phyloP scores from a whole-genome alignment of 2,888 invertebrate species.

The Noctua comes region DNA sequence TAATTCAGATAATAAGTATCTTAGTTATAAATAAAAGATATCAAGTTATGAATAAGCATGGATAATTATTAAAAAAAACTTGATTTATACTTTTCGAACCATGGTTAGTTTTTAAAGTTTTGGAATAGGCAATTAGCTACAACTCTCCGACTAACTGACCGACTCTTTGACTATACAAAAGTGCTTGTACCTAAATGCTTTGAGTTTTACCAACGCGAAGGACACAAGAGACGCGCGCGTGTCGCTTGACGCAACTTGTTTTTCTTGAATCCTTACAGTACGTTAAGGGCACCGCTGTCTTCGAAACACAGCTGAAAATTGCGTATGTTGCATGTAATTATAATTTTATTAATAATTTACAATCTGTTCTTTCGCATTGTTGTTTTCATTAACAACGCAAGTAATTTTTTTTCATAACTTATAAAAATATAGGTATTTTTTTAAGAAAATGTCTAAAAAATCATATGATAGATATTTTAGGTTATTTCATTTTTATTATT shows the following conservation, averaged over 20 bases:
- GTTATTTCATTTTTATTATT: not conserved
- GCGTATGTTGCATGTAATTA: not conserved
- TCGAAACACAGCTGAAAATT: constrained; percentile 22
- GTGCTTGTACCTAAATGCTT: not conserved
- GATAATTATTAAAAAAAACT: no score
- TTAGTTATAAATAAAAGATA: no score
- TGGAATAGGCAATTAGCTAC: no score
- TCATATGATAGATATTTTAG: not conserved
- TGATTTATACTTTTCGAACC: no score
- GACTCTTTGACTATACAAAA: no score
- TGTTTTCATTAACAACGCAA: not conserved
- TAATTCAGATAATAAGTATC: no score
- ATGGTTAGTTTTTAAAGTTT: no score
- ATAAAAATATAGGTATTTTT: not conserved
- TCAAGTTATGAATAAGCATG: not conserved
- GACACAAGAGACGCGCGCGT: not conserved
- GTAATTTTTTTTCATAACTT: not conserved
- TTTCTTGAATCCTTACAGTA: not conserved
- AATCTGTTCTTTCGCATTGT: constrained; percentile 10
- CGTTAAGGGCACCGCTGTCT: constrained; percentile 1
- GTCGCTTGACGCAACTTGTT: not conserved
- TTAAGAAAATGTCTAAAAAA: not conserved
- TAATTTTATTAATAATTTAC: constrained; percentile 5
- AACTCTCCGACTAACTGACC: no score
- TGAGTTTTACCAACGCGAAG: not conserved